Evolutionary conservation across 2,888 invertebrate species (phyloP).

Genomic region (Agonopterix subpropinquella): DNA sequence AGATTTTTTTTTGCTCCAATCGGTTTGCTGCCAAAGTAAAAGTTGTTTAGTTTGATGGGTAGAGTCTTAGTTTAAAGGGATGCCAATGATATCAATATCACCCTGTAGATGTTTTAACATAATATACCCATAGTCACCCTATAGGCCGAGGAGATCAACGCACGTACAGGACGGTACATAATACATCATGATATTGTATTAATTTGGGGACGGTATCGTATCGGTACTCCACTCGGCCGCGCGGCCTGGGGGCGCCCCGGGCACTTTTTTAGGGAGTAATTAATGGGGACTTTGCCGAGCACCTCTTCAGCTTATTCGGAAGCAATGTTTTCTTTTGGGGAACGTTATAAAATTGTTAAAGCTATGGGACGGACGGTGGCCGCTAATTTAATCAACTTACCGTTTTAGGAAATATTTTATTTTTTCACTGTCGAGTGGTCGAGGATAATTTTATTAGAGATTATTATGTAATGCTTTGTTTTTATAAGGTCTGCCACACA

Average conservation of each 20-base stretch:
- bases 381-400: constrained; percentile 31
- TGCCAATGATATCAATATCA: too few relatives aligned
- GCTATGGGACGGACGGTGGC: constrained; percentile 12
- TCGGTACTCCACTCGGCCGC: constrained; percentile 6
- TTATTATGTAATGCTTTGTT: too few relatives aligned
- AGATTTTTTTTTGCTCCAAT: too few relatives aligned
- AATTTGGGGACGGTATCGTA: constrained; percentile 14
- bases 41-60: too few relatives aligned
- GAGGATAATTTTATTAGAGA: neutral
- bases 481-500: too few relatives aligned
- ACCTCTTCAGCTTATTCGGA: constrained; percentile 30
- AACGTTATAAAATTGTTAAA: constrained; percentile 10
- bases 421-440: constrained; percentile 16
- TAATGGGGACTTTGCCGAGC: constrained; percentile 27
- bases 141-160: constrained; percentile 20
- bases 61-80: too few relatives aligned
- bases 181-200: constrained; percentile 36
- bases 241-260: constrained; percentile 11
- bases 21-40: too few relatives aligned
- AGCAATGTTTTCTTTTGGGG: constrained; percentile 28
- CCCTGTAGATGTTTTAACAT: neutral
- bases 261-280: constrained; percentile 35
- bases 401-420: constrained; percentile 24
- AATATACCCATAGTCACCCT: constrained; percentile 26
- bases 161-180: constrained; percentile 23